phyloP scores from a whole-genome alignment of 2,888 invertebrate species.

The Orchesellides sinensis region DNA sequence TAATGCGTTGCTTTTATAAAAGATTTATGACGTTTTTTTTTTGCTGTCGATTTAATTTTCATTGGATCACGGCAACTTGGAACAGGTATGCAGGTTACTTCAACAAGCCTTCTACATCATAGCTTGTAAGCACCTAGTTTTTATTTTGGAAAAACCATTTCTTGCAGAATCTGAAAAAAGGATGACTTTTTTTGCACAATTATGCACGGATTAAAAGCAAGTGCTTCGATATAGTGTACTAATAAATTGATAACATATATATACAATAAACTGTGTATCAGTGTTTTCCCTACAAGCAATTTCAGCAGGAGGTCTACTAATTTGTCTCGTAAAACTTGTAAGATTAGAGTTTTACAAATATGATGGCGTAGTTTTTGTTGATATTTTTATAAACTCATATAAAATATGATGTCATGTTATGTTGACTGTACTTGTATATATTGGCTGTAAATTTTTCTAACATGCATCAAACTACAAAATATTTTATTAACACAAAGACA shows the following conservation, averaged over 20 bases:
- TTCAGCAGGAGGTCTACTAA: slow-evolving; percentile 11
- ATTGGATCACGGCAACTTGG: neutral
- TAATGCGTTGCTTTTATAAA: neutral
- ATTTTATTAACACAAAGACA: neutral
- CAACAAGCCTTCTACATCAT: neutral
- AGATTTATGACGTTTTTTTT: neutral
- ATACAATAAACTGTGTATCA: neutral
- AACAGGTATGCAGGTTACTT: neutral
- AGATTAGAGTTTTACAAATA: neutral
- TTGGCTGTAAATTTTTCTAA: too few relatives aligned
- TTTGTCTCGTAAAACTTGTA: neutral
- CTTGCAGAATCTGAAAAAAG: neutral
- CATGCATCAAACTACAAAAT: neutral
- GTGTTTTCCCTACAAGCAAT: neutral
- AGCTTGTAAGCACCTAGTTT: neutral
- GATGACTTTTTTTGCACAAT: neutral
- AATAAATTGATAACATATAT: neutral
- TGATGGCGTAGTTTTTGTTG: neutral
- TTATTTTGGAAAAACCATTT: too few relatives aligned
- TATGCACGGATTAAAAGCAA: neutral
- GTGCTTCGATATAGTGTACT: neutral
- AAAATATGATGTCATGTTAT: too few relatives aligned
- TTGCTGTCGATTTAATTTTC: neutral
- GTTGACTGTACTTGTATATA: too few relatives aligned
- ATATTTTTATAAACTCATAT: neutral